Base-by-base conservation (phyloP, 2,888 invertebrate species). In the Eulithis prunata region DNA sequence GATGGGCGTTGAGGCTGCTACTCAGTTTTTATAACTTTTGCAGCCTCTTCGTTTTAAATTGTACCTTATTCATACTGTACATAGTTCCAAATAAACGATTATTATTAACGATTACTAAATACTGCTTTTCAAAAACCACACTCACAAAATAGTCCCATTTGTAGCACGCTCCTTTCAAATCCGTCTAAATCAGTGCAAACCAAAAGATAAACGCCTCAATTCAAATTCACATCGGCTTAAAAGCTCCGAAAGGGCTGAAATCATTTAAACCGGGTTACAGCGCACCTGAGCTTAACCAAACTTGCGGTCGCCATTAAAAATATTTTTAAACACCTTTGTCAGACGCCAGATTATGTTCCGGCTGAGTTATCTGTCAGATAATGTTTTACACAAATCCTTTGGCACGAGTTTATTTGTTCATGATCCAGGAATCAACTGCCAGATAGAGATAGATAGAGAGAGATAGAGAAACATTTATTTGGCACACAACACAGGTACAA, bases 141-240 rank as follows among this genome's bases (percentile, higher is more conserved):
- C 21, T 21, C 21, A n/a, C n/a, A 21, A 21, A 21, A 21, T 21
- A 1, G 21, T 21, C 21, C 32, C 32, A 32, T 3, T 32, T 32
- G 32, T 32, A 32, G 32, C 32, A 32, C 43, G 46, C 63, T 66
- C 66, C 60, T 53, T 54, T 66, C 41, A 62, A 60, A 62, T 57
- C 66, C 67, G 56, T 71, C 70, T 72, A 71, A 78, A 76, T 77
- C 75, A 75, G 70, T 71, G 68, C 69, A 73, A 73, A 64, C 70
- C 75, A 78, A 78, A 49, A 85, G 84, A 84, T 81, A 82, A 81
- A 81, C 75, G 76, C 73, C 75, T 77, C 72, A 71, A 76, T 78
- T 76, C 73, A 71, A 78, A 80, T 78, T 78, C 80, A 71, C 73
- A 75, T 77, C 71, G 76, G 80, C 75, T 81, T 82, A 82, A 79